These are phyloP conservation scores for Anthonomus grandis DNA, from an alignment of 1,140 invertebrate genomes.

Conservation along the genomic window DNA sequence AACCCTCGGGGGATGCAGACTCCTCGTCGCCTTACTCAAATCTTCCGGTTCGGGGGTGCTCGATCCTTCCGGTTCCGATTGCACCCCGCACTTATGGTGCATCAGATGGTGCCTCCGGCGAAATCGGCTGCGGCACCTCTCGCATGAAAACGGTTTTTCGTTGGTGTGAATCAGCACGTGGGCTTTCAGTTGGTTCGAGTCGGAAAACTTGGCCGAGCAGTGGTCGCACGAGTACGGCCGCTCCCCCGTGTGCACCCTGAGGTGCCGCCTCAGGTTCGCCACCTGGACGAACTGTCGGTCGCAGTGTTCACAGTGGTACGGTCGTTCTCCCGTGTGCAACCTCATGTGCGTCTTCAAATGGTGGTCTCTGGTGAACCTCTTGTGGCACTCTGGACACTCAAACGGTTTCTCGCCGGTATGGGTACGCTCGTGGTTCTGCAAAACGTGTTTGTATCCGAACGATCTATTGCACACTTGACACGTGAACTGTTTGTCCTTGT, in stretches of 20 bases:
- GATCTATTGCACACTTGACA: slow-evolving; percentile 80
- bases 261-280: slow-evolving; percentile 87
- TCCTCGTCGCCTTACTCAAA: slow-evolving; percentile 41
- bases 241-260: slow-evolving; percentile 94
- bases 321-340: slow-evolving; percentile 90
- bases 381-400: slow-evolving; percentile 90
- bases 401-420: slow-evolving; percentile 97
- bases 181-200: slow-evolving; percentile 91
- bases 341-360: slow-evolving; percentile 92
- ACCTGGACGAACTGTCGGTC: slow-evolving; percentile 91
- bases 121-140: slow-evolving; percentile 71
- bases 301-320: slow-evolving; percentile 88
- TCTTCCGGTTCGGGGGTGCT: slow-evolving; percentile 41
- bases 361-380: slow-evolving; percentile 94
- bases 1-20: slow-evolving; percentile 45
- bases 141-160: slow-evolving; percentile 83
- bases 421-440: slow-evolving; percentile 94
- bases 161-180: slow-evolving; percentile 86
- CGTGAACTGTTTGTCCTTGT: slow-evolving; percentile 78
- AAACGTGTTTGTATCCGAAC: slow-evolving; percentile 92
- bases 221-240: slow-evolving; percentile 88
- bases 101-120: slow-evolving; percentile 78
- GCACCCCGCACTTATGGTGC: slow-evolving; percentile 74
- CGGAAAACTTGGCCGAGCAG: slow-evolving; percentile 87
- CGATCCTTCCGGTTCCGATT: slow-evolving; percentile 27